Evolutionary conservation across 1,140 invertebrate genomes (phyloP), one percentile per base, ranked within the genome.

Genomic region (Nephila pilipes): DNA sequence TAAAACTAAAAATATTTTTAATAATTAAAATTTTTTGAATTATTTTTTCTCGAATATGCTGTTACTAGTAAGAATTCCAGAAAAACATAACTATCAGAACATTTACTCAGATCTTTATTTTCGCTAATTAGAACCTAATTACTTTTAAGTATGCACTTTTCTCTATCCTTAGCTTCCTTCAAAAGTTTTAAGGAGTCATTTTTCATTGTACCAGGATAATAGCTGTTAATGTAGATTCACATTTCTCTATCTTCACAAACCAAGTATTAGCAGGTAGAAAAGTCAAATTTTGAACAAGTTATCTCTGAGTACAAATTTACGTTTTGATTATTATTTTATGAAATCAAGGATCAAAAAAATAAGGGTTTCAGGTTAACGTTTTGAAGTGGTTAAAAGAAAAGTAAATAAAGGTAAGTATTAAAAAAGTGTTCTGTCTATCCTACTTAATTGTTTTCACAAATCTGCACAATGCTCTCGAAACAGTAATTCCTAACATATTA

Each of bases 61-160:
- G 32, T 25, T 2, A 75, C 16, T 8, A 32, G 65, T 75, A 29
- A 29, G 16, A 20, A 75, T 75, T 75, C 36, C 69, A 36, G 69
- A 32, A 32, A 36, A 75, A 75, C 32, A 58, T 20, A 60, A 75
- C 16, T 18, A 36, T 32, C 14, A 36, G 2, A 75, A 32, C 29
- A 20, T 32, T 75, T 75, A 5, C 69, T 75, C 20, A 2, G 32
- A 75, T 32, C 18, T 75, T 75, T 75, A 75, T 75, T 36, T 75
- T 36, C 69, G 29, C 36, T 75, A 75, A 75, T 36, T 75, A 75
- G 69, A 75, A 14, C 69, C 69, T 75, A 75, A 75, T 75, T 75
- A 75, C 69, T 36, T 75, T 75, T 75, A 75, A 75, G 32, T 75
- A 75, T 25, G 32, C 3, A 75, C 32, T 75, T 75, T 75, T 75